Evolutionary conservation across 2,113 vertebrate genomes (phyloP), one percentile per base, ranked within the genome.

Genomic region (Tylochromis polylepis): DNA sequence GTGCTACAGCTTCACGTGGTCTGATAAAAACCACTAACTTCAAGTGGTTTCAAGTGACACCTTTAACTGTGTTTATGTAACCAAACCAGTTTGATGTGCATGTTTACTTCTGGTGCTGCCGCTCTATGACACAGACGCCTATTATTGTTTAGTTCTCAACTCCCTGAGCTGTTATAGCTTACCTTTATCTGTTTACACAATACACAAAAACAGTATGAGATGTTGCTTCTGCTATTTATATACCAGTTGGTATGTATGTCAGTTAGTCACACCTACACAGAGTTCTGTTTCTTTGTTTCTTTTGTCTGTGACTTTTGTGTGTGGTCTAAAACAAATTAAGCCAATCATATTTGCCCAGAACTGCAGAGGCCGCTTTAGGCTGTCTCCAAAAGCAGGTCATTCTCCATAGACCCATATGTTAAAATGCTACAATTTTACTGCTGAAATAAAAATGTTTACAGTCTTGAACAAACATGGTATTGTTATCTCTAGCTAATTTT

Each of bases 81-180:
- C 41, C 67, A 49, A 72, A 72, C 41, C 41, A 46, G 41, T 75
- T 51, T 51, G 24, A 75, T 20, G 70, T 20, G 70, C 24, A 29
- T 1, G 10, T 51, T 49, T 51, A 46, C 10, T 20, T 20, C 5
- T 1, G 70, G 0, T 49, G 70, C 41, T 75, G 41, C 43, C 70
- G 0, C 70, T 49, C 41, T 12, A 27, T 46, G 43, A 49, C 24
- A 75, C 41, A 49, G 70, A 51, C 4, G 27, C 70, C 24, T 51
- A 3, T 77, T 49, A 20, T 8, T 77, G 27, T 77, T 77, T 51
- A 77, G 70, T 3, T 77, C 43, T 31, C 5, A 77, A 51, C 3
- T 49, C 0, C 38, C 41, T 18, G 67, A 29, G 14, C 22, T 29
- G 38, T 49, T 46, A 46, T 49, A 72, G 11, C 5, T 46, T 72